These are phyloP conservation scores for Candoia aspera DNA, from an alignment of 2,113 vertebrate species.

Conservation along the genomic window DNA sequence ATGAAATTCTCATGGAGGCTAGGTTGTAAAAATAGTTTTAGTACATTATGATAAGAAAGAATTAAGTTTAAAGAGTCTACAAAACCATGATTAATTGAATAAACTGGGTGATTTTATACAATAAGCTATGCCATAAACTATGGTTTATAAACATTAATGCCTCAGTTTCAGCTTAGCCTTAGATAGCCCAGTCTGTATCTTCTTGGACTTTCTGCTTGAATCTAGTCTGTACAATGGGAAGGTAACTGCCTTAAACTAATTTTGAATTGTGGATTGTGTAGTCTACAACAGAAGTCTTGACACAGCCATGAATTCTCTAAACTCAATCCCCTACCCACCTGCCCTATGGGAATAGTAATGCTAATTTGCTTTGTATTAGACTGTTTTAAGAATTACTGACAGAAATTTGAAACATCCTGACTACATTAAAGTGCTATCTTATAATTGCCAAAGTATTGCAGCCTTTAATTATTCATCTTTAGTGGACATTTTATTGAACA, in stretches of 20 bases:
- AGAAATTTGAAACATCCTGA: not conserved
- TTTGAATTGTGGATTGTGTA: not conserved
- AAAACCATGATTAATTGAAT: not conserved
- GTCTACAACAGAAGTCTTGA: not conserved
- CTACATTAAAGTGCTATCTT: not conserved
- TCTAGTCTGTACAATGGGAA: not conserved
- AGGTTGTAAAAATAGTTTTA: not conserved
- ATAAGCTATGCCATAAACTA: not conserved
- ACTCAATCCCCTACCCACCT: not conserved
- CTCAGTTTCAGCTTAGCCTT: not conserved
- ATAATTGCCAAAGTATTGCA: not conserved
- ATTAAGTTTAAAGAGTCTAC: not conserved
- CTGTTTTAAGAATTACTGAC: not conserved
- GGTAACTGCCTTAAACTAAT: not conserved
- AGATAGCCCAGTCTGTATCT: no score
- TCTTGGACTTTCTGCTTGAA: not conserved
- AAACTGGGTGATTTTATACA: not conserved
- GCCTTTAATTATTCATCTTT: not conserved
- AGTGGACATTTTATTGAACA: not conserved
- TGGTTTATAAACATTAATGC: not conserved
- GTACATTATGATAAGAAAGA: not conserved
- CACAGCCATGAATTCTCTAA: not conserved
- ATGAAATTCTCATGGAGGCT: not conserved
- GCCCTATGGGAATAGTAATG: not conserved
- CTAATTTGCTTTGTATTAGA: not conserved